Percentiles rank a stretch among this genome's conserved stretches.
Evolutionary conservation across 2,797 vertebrate species (phyloP).

Genomic region (Distichodus sexfasciatus): DNA sequence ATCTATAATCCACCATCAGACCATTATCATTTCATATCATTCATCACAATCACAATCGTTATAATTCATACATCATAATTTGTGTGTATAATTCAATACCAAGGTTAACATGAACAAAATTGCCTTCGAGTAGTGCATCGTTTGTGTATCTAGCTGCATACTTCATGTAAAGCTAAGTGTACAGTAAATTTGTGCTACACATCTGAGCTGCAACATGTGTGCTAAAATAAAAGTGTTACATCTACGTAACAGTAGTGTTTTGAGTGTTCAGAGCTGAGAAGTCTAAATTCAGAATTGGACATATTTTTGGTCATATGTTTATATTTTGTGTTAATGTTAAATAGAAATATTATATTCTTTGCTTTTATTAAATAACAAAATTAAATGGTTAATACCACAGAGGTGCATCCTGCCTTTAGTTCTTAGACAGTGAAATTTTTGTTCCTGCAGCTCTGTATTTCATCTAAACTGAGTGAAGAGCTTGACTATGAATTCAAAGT

Average conservation of each 20-base stretch:
- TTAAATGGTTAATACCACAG: too few species aligned
- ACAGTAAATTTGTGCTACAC: constrained; percentile 41
- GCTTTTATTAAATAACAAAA: too few species aligned
- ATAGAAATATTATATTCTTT: too few species aligned
- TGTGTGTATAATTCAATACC: not conserved
- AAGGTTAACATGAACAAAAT: not conserved
- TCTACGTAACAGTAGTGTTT: too few species aligned
- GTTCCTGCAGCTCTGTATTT: too few species aligned
- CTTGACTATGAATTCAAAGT: too few species aligned
- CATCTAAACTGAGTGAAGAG: too few species aligned
- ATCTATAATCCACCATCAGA: too few species aligned
- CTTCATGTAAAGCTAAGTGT: constrained; percentile 33
- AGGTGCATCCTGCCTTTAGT: too few species aligned
- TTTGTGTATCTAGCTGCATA: constrained; percentile 28
- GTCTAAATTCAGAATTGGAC: not conserved
- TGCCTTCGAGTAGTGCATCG: constrained; percentile 26
- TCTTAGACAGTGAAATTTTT: not conserved
- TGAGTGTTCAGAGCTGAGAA: not conserved
- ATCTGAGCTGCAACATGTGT: constrained; percentile 21
- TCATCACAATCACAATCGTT: too few species aligned
- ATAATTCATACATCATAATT: too few species aligned
- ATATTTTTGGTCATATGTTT: not conserved
- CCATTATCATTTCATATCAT: too few species aligned
- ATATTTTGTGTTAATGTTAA: not conserved
- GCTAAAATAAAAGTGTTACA: not conserved